These are phyloP conservation scores for Liasis olivaceus DNA, from an alignment of 2,797 vertebrate species.

Conservation along the genomic window DNA sequence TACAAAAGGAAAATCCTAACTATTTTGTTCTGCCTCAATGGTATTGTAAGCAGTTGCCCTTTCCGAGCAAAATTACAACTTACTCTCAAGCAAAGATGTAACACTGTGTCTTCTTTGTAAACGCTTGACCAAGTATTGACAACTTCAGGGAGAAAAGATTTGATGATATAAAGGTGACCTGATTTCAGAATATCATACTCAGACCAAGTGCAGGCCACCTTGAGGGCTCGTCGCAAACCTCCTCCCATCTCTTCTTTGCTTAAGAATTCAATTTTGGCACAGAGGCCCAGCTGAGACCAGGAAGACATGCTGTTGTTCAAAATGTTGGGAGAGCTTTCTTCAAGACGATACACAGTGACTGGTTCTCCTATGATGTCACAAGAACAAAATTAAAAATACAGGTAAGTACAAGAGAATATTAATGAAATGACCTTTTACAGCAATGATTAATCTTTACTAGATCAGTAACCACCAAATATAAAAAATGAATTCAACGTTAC, in stretches of 20 bases:
- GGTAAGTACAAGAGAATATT: background rate
- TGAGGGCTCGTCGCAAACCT: conserved; percentile 92
- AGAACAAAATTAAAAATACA: background rate
- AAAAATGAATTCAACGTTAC: background rate
- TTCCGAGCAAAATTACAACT: conserved; percentile 48
- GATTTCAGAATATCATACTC: conserved; percentile 96
- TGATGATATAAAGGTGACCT: conserved; percentile 96
- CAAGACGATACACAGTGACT: conserved; percentile 95
- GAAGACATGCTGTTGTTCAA: conserved; percentile 99
- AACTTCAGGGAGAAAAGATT: conserved; percentile 97
- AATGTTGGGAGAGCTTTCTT: conserved; percentile 96
- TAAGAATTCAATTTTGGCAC: conserved; percentile 97
- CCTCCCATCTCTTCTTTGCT: conserved; percentile 99
- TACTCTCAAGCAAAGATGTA: conserved; percentile 98
- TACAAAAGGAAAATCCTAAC: background rate
- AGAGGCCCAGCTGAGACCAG: conserved; percentile 95
- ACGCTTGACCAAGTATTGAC: conserved; percentile 96
- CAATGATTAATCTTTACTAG: background rate
- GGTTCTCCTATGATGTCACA: conserved; percentile 83
- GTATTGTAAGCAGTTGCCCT: background rate
- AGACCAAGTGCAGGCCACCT: conserved; percentile 97
- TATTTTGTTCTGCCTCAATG: background rate
- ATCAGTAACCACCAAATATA: background rate
- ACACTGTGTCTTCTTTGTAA: conserved; percentile 96
- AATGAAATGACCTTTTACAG: background rate